These are phyloP conservation scores for Vombatus ursinus DNA, from an alignment of 2,113 vertebrate genomes.

Conservation along the genomic window DNA sequence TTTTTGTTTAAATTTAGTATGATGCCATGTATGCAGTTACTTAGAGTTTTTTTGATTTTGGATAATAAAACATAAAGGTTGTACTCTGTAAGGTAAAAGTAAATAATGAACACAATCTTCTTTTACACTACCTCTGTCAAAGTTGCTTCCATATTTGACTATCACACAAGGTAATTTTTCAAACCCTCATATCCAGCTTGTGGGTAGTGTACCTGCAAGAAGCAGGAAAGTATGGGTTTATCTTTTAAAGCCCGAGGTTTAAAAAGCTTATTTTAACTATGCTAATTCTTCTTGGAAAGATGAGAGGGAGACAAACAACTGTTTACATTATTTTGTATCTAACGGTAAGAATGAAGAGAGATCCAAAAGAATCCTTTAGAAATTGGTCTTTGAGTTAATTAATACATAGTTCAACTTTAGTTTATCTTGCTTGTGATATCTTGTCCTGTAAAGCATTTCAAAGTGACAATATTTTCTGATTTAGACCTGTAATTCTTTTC, in stretches of 20 bases:
- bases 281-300: no score
- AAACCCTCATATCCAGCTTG: background rate
- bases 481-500: background rate
- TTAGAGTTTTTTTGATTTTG: background rate
- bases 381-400: background rate
- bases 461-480: background rate
- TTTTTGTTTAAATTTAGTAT: slow-evolving; percentile 32
- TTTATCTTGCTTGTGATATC: background rate
- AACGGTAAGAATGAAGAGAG: no score
- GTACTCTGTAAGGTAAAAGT: no score
- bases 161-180: background rate
- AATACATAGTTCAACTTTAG: background rate
- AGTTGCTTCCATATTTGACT: background rate
- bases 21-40: background rate
- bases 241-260: no score
- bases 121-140: background rate
- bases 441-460: background rate
- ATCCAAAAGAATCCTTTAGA: background rate
- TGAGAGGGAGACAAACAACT: no score
- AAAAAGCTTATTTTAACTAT: no score
- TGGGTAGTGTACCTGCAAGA: background rate
- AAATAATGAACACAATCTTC: background rate
- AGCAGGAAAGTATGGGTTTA: background rate
- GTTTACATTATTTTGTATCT: background rate
- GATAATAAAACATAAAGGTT: background rate